phyloP scores from a whole-genome alignment of 92 coral and sea anemone species.

The Zoanthus sociatus region DNA sequence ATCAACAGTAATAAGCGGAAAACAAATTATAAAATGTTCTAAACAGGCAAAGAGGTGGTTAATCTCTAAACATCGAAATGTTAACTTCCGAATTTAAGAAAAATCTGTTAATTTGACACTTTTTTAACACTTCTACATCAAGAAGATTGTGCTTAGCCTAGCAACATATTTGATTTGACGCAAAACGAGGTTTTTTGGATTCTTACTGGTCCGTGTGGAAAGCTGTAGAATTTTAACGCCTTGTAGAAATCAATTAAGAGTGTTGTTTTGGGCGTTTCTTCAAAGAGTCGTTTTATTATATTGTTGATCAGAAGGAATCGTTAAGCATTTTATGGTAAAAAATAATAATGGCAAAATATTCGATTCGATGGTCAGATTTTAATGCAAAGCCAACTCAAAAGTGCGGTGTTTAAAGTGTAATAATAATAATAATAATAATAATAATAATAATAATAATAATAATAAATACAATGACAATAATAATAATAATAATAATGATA shows the following conservation, averaged over 20 bases:
- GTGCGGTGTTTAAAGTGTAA: not conserved
- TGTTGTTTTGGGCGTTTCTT: not conserved
- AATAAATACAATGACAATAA: not conserved
- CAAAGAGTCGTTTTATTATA: not conserved
- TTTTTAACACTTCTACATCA: not conserved
- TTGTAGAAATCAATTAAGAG: not conserved
- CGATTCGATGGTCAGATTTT: not conserved
- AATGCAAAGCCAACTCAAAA: not conserved
- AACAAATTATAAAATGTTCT: not conserved
- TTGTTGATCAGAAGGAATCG: not conserved
- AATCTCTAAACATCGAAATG: not conserved
- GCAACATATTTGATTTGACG: not conserved
- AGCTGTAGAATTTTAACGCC: not conserved
- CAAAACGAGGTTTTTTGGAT: not conserved
- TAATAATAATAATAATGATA: not conserved
- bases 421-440: too few species aligned
- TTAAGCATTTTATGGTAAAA: not conserved
- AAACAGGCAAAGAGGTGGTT: not conserved
- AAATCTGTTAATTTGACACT: conserved; percentile 3
- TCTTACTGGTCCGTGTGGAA: not conserved
- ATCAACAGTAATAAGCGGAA: not conserved
- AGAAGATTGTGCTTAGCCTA: not conserved
- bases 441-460: not conserved
- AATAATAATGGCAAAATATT: not conserved
- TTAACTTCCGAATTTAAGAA: not conserved